Percentiles rank a stretch among this genome's conserved stretches.
phyloP scores from a whole-genome alignment of 1,140 invertebrate species.

The Drosophila simulans region DNA sequence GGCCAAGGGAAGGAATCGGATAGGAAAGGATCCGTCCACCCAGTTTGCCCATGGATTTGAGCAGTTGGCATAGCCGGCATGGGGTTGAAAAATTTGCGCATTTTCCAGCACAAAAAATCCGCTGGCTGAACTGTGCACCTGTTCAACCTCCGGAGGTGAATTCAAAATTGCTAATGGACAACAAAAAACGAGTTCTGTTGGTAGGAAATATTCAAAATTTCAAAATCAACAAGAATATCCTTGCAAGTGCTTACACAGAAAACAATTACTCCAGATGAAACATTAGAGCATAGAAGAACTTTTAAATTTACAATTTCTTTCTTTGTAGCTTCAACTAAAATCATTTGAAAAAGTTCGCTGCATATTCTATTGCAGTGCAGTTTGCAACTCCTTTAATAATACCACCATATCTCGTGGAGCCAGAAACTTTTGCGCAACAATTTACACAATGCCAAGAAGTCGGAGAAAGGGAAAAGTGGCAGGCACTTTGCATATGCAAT shows the following conservation, averaged over 20 bases:
- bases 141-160: conserved; percentile 32
- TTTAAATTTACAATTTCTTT: no score
- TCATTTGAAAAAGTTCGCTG: no score
- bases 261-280: no score
- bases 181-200: conserved; percentile 9
- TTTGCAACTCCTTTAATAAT: conserved; percentile 59
- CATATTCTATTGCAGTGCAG: conserved; percentile 29
- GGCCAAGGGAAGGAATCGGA: conserved; percentile 15
- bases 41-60: conserved; percentile 10
- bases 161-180: conserved; percentile 72
- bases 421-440: conserved; percentile 55
- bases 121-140: conserved; percentile 36
- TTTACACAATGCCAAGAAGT: conserved; percentile 61
- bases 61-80: conserved; percentile 43
- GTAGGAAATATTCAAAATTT: conserved; percentile 5
- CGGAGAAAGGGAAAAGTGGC: neutral
- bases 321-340: no score
- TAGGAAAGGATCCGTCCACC: neutral
- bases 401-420: conserved; percentile 58
- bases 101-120: conserved; percentile 50
- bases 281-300: no score
- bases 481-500: conserved; percentile 42
- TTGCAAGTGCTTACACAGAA: no score
- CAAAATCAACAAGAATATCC: no score
- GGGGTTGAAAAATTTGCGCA: conserved; percentile 57